Conservation (phyloP, 2,797 vertebrate species). For the Philypnodon macrostomus region DNA sequence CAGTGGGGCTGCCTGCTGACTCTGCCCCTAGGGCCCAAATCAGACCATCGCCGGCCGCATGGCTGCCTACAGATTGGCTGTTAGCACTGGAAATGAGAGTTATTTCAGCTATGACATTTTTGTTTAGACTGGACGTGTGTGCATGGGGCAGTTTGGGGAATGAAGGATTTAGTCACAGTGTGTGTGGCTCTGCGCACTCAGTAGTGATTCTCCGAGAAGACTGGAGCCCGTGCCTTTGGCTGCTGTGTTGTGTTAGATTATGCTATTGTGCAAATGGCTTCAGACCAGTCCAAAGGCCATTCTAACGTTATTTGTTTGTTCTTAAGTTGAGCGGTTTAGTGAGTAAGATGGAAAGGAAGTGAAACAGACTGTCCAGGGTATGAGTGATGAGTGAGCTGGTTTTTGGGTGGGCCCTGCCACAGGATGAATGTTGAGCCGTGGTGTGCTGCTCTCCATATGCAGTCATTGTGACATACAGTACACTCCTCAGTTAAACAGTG, state of each 20-base stretch:
- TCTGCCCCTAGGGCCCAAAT: conserved; percentile 93
- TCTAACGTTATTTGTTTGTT: conserved; percentile 50
- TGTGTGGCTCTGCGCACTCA: conserved; percentile 19
- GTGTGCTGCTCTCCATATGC: neutral
- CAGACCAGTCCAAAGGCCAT: conserved; percentile 38
- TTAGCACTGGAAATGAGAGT: conserved; percentile 99
- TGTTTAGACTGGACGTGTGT: conserved; percentile 83
- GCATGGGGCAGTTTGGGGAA: conserved; percentile 31
- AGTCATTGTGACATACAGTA: conserved; percentile 6
- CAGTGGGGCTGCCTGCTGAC: conserved; percentile 90
- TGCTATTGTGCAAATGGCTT: conserved; percentile 41
- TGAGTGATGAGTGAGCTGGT: conserved; percentile 29
- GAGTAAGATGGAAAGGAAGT: conserved; percentile 55
- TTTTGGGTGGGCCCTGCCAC: conserved; percentile 38
- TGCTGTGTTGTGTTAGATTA: no score
- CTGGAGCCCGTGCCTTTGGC: conserved; percentile 39
- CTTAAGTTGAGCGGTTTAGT: conserved; percentile 39
- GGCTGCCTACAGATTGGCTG: conserved; percentile 93
- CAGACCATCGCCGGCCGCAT: conserved; percentile 85
- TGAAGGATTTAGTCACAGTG: conserved; percentile 58
- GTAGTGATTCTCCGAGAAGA: conserved; percentile 20
- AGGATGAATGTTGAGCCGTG: conserved; percentile 32
- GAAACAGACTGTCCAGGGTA: conserved; percentile 32
- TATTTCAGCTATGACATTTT: conserved; percentile 98
- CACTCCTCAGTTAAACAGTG: no score